Evolutionary conservation across 1,140 invertebrate genomes (phyloP).

Genomic region (Drosophila pseudoananassae): DNA sequence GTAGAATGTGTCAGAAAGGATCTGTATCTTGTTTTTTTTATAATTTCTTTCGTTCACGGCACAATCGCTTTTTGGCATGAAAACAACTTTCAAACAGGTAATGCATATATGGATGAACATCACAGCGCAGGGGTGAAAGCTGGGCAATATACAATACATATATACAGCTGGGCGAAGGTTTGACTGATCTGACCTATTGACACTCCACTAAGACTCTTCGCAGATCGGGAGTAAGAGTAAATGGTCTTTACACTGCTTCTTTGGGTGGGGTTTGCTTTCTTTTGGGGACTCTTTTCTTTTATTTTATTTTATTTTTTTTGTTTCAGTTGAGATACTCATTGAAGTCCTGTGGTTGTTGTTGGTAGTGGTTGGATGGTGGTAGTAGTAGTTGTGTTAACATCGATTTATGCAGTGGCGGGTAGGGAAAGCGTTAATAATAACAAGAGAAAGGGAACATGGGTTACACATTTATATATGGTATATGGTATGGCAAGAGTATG

Average conservation of each 20-base stretch:
- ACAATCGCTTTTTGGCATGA: constrained; percentile 14
- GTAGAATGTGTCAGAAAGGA: constrained; percentile 32
- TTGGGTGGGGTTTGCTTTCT: constrained; percentile 32
- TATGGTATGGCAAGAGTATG: constrained; percentile 33
- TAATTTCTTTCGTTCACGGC: constrained; percentile 25
- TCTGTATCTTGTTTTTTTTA: constrained; percentile 21
- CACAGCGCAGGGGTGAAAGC: constrained; percentile 49
- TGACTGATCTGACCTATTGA: constrained; percentile 51
- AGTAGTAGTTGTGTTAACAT: constrained; percentile 78
- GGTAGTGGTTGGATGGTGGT: constrained; percentile 67
- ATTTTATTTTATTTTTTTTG: constrained; percentile 31
- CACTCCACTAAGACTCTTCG: constrained; percentile 49
- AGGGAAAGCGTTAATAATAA: constrained; percentile 83
- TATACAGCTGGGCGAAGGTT: constrained; percentile 48
- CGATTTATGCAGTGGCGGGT: constrained; percentile 82
- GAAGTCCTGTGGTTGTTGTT: constrained; percentile 80
- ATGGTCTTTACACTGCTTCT: constrained; percentile 33
- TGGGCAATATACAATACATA: constrained; percentile 46
- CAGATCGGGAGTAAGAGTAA: constrained; percentile 18
- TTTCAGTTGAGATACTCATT: constrained; percentile 83
- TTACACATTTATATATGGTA: constrained; percentile 76
- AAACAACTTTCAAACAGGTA: constrained; percentile 35
- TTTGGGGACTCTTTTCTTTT: constrained; percentile 12
- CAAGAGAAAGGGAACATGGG: constrained; percentile 78
- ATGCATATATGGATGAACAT: constrained; percentile 55